These are phyloP conservation scores for Pocillopora meandrina DNA, from an alignment of 92 coral and sea anemone species.

Conservation along the genomic window DNA sequence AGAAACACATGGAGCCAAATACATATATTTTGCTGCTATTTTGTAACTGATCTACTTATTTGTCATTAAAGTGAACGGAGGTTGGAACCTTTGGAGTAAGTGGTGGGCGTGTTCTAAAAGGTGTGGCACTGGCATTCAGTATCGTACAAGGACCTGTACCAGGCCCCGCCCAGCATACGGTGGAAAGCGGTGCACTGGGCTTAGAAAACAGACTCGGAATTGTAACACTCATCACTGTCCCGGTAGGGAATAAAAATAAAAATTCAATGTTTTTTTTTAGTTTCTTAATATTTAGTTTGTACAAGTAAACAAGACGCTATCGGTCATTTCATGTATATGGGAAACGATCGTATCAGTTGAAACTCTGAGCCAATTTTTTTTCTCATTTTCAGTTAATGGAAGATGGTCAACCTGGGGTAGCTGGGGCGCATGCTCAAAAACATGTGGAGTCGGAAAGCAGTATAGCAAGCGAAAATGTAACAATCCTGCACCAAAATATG, in stretches of 20 bases:
- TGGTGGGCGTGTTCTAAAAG: constrained; percentile 17
- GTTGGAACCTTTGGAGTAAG: constrained; percentile 30
- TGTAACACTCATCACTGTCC: constrained; percentile 27
- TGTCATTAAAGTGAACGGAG: too few species aligned
- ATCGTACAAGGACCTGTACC: constrained; percentile 20
- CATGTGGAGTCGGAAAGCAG: constrained; percentile 47
- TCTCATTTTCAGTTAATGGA: constrained; percentile 38
- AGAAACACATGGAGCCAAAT: too few species aligned
- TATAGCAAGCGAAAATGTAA: constrained; percentile 41
- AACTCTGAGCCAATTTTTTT: background rate
- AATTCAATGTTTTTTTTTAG: too few species aligned
- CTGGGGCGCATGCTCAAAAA: constrained; percentile 48
- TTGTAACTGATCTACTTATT: too few species aligned
- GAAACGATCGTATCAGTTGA: background rate
- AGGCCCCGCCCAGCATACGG: constrained; percentile 15
- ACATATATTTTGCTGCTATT: too few species aligned
- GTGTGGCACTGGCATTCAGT: constrained; percentile 38
- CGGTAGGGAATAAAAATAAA: constrained; percentile 3
- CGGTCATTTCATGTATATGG: background rate
- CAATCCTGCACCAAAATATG: constrained; percentile 54
- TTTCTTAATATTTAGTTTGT: too few species aligned
- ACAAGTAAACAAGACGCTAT: too few species aligned
- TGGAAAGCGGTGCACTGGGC: constrained; percentile 32
- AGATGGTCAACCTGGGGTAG: constrained; percentile 55
- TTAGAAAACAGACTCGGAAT: background rate